A percentile compares a stretch with the other conserved stretches of the same genome.
Conservation (phyloP, 2,797 vertebrate genomes). For the Malurus splendens region DNA sequence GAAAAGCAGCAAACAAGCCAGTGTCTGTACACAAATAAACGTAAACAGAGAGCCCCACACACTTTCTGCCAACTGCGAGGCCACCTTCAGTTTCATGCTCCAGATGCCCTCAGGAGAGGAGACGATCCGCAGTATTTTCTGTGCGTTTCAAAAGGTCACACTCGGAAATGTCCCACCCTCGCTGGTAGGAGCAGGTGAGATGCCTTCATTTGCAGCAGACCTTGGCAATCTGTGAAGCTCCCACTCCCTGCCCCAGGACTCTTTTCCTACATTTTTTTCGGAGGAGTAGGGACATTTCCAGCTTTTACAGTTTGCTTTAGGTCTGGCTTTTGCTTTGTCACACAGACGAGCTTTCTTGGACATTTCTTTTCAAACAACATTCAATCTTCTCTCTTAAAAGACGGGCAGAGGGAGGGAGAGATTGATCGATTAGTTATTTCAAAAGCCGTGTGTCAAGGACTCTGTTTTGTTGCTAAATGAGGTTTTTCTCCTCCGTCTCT, state of each 20-base stretch:
- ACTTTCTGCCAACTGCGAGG: slow-evolving; percentile 40
- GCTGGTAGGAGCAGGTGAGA: neutral
- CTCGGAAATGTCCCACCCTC: neutral
- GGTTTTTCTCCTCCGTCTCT: slow-evolving; percentile 23
- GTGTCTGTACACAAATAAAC: slow-evolving; percentile 59
- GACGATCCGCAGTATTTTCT: neutral
- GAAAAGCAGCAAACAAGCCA: slow-evolving; percentile 33
- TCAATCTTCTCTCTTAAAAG: neutral
- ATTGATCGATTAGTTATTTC: slow-evolving; percentile 22
- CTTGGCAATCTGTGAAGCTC: neutral
- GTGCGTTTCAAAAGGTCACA: neutral
- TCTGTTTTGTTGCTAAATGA: slow-evolving; percentile 27
- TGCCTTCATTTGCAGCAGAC: neutral
- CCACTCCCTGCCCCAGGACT: neutral
- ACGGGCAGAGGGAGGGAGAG: neutral
- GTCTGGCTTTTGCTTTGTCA: neutral
- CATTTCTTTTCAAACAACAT: neutral
- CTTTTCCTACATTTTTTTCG: neutral
- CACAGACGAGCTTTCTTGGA: neutral
- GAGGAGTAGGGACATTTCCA: neutral
- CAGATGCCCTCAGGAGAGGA: slow-evolving; percentile 25
- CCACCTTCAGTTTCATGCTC: slow-evolving; percentile 10
- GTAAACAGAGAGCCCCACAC: slow-evolving; percentile 56
- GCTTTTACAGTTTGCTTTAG: neutral
- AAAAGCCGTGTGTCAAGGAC: slow-evolving; percentile 10